phyloP scores from a whole-genome alignment of 1,140 invertebrate species.

The Lasioglossum baleicum region DNA sequence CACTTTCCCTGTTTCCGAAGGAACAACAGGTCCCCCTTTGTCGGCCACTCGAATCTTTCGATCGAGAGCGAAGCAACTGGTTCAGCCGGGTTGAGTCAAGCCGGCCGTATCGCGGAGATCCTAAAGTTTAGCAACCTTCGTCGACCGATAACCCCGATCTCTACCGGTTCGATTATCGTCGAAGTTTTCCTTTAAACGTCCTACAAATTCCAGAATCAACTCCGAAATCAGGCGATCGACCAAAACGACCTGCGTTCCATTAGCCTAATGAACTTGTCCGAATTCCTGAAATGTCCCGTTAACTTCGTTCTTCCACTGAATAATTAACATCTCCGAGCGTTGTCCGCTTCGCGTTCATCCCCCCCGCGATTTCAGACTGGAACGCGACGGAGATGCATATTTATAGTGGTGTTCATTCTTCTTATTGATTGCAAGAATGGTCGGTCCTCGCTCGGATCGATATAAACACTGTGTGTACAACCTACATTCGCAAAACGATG shows the following conservation, averaged over 20 bases:
- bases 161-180: too few relatives aligned
- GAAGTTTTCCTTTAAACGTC: too few relatives aligned
- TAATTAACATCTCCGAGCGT: background rate
- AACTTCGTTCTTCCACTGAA: background rate
- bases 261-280: background rate
- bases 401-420: background rate
- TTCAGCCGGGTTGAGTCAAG: too few relatives aligned
- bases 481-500: slow-evolving; percentile 41
- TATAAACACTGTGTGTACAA: slow-evolving; percentile 43
- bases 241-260: background rate
- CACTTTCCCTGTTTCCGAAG: background rate
- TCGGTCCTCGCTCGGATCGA: slow-evolving; percentile 41
- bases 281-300: background rate
- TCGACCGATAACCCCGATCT: too few relatives aligned
- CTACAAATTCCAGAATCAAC: too few relatives aligned
- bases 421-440: slow-evolving; percentile 44
- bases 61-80: background rate
- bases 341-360: background rate
- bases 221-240: too few relatives aligned
- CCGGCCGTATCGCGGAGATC: too few relatives aligned
- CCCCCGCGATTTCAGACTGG: background rate
- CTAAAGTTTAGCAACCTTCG: too few relatives aligned
- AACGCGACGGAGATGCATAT: background rate
- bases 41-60: background rate
- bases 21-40: background rate